A percentile compares a stretch with the other conserved stretches of the same genome.
Conservation (phyloP, 2,888 invertebrate genomes). For the Trachelus stipa region DNA sequence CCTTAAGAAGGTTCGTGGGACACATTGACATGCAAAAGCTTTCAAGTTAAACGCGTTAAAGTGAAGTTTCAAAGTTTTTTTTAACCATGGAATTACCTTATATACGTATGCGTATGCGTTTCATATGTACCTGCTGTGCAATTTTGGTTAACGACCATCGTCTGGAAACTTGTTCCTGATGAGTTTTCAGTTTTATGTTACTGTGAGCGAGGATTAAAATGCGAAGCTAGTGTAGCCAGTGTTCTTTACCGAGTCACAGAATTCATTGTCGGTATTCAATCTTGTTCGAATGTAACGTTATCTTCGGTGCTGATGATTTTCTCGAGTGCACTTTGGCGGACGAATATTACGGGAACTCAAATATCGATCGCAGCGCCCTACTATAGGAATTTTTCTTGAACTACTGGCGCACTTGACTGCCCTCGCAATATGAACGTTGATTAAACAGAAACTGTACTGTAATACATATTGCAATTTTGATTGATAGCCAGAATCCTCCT, state of each 20-base stretch:
- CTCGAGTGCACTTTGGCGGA: not conserved
- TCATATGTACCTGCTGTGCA: not conserved
- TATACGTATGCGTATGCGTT: not conserved
- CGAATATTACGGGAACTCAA: not conserved
- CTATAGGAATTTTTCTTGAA: not conserved
- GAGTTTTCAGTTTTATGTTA: not conserved
- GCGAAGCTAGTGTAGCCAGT: not conserved
- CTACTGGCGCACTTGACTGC: not conserved
- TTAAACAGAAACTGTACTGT: not conserved
- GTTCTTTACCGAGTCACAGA: not conserved
- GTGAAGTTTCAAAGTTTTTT: not conserved
- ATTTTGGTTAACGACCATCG: not conserved
- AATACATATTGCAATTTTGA: not conserved
- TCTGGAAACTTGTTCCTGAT: not conserved
- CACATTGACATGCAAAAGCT: not conserved
- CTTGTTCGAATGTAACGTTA: not conserved
- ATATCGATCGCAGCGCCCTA: not conserved
- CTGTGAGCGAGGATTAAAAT: not conserved
- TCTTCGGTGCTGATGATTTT: not conserved
- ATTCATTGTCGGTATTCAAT: not conserved
- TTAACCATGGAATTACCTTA: not conserved
- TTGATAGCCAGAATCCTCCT: not conserved
- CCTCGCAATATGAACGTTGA: not conserved
- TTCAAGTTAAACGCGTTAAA: not conserved
- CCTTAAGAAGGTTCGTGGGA: not conserved